phyloP scores from a whole-genome alignment of 2,113 vertebrate species.

The Paraplagusia blochii region DNA sequence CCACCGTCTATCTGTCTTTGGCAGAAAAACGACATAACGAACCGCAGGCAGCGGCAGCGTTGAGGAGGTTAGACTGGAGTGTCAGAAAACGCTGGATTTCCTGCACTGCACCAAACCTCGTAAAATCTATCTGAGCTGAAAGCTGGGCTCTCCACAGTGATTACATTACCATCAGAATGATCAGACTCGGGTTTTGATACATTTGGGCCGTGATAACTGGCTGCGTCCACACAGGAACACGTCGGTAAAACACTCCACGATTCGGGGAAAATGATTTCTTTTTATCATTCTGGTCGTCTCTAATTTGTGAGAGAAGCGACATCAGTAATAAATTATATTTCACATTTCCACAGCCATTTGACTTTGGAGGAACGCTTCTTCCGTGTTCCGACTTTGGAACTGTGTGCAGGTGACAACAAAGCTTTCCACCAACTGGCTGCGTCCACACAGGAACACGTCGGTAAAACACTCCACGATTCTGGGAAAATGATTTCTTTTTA shows the following conservation, averaged over 20 bases:
- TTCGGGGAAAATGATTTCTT: slow-evolving; percentile 1
- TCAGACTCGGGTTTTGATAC: slow-evolving; percentile 34
- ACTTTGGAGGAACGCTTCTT: no score
- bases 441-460: background rate
- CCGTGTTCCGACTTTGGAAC: no score
- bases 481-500: background rate
- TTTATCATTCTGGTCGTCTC: slow-evolving; percentile 1
- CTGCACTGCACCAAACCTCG: slow-evolving; percentile 32
- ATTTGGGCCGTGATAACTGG: slow-evolving; percentile 27
- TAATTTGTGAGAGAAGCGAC: background rate
- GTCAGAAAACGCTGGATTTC: slow-evolving; percentile 23
- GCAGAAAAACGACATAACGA: slow-evolving; percentile 1
- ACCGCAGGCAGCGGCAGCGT: slow-evolving; percentile 6
- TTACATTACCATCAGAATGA: slow-evolving; percentile 41
- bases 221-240: background rate
- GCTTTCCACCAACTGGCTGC: slow-evolving; percentile 19
- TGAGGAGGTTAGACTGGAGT: slow-evolving; percentile 1
- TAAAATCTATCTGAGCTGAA: slow-evolving; percentile 32
- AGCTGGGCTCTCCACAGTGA: slow-evolving; percentile 14
- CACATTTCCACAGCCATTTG: slow-evolving; percentile 34
- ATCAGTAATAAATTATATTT: slow-evolving; percentile 6
- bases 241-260: background rate
- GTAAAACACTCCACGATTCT: background rate
- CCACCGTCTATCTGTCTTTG: slow-evolving; percentile 7
- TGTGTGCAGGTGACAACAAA: no score